Conservation (phyloP, 2,888 invertebrate genomes). For the Oligia fasciuncula region DNA sequence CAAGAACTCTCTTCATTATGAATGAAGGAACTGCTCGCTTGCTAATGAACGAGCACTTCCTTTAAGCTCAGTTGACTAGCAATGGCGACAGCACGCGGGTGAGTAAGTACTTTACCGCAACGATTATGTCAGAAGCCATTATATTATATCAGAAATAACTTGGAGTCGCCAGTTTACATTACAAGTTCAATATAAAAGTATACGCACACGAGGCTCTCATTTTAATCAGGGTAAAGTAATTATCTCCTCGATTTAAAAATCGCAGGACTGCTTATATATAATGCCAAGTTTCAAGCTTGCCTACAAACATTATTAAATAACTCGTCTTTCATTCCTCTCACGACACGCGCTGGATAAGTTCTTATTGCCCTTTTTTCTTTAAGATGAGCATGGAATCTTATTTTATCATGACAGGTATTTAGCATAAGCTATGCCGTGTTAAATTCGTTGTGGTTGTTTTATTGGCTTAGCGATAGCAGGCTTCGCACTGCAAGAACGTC, state of each 20-base stretch:
- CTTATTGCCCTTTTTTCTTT: slow-evolving; percentile 34
- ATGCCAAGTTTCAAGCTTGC: slow-evolving; percentile 17
- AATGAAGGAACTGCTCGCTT: slow-evolving; percentile 42
- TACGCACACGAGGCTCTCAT: slow-evolving; percentile 2
- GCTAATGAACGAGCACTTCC: slow-evolving; percentile 53
- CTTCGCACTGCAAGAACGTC: slow-evolving; percentile 12
- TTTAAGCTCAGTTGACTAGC: slow-evolving; percentile 36
- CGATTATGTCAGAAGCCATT: slow-evolving; percentile 35
- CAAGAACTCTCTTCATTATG: slow-evolving; percentile 42
- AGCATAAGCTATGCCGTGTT: slow-evolving; percentile 53
- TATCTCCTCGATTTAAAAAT: slow-evolving; percentile 23
- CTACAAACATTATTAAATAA: slow-evolving; percentile 48
- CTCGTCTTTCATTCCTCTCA: slow-evolving; percentile 45
- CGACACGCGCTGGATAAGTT: slow-evolving; percentile 49
- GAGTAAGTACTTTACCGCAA: slow-evolving; percentile 20
- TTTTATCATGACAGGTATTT: slow-evolving; percentile 62
- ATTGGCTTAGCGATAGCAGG: slow-evolving; percentile 26
- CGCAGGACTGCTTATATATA: slow-evolving; percentile 19
- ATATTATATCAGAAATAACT: slow-evolving; percentile 28
- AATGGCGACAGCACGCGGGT: slow-evolving; percentile 17
- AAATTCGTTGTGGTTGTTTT: slow-evolving; percentile 43
- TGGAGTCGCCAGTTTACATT: slow-evolving; percentile 17
- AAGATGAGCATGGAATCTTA: slow-evolving; percentile 48
- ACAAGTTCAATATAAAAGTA: slow-evolving; percentile 26
- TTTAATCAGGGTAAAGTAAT: slow-evolving; percentile 38